Evolutionary conservation across 1,140 invertebrate species (phyloP).

Genomic region (Drosophila busckii): DNA sequence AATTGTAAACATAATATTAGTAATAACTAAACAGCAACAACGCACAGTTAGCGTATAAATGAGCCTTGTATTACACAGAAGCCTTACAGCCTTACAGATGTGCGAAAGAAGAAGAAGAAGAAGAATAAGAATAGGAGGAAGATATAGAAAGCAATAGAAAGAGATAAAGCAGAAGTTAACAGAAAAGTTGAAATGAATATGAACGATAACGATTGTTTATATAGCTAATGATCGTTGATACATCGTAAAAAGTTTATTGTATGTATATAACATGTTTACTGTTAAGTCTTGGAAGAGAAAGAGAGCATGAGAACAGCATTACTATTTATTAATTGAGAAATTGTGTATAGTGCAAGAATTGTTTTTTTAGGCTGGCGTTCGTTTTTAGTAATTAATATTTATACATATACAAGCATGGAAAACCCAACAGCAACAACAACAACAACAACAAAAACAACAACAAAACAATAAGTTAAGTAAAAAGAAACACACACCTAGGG

Average conservation of each 20-base stretch:
- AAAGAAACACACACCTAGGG: constrained; percentile 42
- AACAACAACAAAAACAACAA: constrained; percentile 28
- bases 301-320: constrained; percentile 67
- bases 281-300: constrained; percentile 48
- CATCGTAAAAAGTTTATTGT: no score
- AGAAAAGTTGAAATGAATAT: not conserved
- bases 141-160: not conserved
- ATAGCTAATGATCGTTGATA: no score
- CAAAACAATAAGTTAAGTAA: not conserved
- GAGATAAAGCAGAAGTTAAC: not conserved
- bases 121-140: constrained; percentile 1
- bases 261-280: constrained; percentile 24
- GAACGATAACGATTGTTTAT: constrained; percentile 19
- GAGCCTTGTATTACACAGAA: constrained; percentile 26
- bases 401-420: constrained; percentile 55
- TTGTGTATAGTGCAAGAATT: constrained; percentile 48
- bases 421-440: constrained; percentile 5
- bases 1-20: no score
- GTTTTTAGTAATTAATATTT: constrained; percentile 72
- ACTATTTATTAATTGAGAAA: constrained; percentile 72
- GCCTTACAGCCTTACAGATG: constrained; percentile 7
- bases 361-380: constrained; percentile 52
- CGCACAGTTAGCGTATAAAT: constrained; percentile 47
- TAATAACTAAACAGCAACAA: no score
- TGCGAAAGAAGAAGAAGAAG: not conserved